Conservation (phyloP, 1,140 invertebrate genomes). For the Drosophila grimshawi region DNA sequence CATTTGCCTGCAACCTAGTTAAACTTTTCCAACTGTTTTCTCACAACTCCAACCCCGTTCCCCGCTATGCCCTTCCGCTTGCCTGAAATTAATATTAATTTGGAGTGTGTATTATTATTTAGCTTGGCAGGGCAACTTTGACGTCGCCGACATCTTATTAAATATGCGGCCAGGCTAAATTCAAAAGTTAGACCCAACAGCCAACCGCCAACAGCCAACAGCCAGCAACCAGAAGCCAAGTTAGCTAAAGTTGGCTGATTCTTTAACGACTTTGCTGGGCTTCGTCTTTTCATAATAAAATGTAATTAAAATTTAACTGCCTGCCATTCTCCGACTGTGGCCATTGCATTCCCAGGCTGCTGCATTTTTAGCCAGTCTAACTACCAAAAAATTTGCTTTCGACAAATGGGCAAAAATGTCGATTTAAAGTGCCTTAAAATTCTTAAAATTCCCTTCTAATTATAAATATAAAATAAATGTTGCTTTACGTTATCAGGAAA, state of each 20-base stretch:
- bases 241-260: conserved; percentile 11
- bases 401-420: background rate
- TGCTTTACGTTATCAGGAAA: background rate
- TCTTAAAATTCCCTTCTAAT: background rate
- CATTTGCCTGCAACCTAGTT: conserved; percentile 13
- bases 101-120: conserved; percentile 72
- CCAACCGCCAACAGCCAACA: conserved; percentile 1
- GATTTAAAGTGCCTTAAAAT: background rate
- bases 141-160: conserved; percentile 71
- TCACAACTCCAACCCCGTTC: background rate
- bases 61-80: background rate
- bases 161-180: conserved; percentile 64
- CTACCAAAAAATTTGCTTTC: conserved; percentile 19
- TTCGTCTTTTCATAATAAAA: conserved; percentile 60
- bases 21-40: conserved; percentile 26
- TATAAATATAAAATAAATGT: background rate
- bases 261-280: conserved; percentile 39
- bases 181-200: conserved; percentile 56
- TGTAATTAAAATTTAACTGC: conserved; percentile 70
- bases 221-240: conserved; percentile 20
- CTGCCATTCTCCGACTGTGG: conserved; percentile 21
- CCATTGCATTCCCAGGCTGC: conserved; percentile 14
- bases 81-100: conserved; percentile 72
- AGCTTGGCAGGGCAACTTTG: conserved; percentile 57
- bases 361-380: conserved; percentile 15